phyloP scores from a whole-genome alignment of 2,888 invertebrate genomes.

The Boloria selene region DNA sequence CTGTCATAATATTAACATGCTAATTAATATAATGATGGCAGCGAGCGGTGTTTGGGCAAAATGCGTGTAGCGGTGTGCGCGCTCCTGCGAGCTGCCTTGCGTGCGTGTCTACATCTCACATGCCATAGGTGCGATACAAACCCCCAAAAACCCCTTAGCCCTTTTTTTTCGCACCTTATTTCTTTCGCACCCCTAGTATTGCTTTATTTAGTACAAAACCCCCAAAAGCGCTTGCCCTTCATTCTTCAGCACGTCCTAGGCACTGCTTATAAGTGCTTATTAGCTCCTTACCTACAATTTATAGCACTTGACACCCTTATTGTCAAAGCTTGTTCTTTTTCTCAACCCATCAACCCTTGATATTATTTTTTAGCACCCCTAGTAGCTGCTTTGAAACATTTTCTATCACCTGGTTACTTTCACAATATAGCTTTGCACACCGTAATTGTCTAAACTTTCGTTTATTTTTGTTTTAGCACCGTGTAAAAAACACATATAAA shows the following conservation, averaged over 20 bases:
- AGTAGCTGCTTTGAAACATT: too few relatives aligned
- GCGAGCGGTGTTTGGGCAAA: constrained; percentile 59
- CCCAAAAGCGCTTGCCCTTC: background rate
- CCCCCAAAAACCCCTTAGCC: background rate
- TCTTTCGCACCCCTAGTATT: background rate
- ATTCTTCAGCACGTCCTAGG: background rate
- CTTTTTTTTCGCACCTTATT: too few relatives aligned
- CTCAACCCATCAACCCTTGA: too few relatives aligned
- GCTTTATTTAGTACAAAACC: background rate
- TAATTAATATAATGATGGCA: constrained; percentile 32
- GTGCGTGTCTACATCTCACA: constrained; percentile 70
- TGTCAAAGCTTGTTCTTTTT: too few relatives aligned
- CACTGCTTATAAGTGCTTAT: background rate
- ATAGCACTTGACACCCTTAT: too few relatives aligned
- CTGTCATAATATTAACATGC: background rate
- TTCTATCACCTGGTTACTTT: too few relatives aligned
- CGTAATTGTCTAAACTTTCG: too few relatives aligned
- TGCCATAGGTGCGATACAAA: constrained; percentile 66
- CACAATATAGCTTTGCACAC: too few relatives aligned
- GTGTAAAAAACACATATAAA: too few relatives aligned
- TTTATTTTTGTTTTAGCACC: too few relatives aligned
- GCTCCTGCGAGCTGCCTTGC: constrained; percentile 65
- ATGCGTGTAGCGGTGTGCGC: constrained; percentile 61
- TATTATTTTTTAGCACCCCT: too few relatives aligned
- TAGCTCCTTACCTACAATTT: too few relatives aligned